Base-by-base conservation (phyloP, 2,888 invertebrate species). In the Pteria penguin region DNA sequence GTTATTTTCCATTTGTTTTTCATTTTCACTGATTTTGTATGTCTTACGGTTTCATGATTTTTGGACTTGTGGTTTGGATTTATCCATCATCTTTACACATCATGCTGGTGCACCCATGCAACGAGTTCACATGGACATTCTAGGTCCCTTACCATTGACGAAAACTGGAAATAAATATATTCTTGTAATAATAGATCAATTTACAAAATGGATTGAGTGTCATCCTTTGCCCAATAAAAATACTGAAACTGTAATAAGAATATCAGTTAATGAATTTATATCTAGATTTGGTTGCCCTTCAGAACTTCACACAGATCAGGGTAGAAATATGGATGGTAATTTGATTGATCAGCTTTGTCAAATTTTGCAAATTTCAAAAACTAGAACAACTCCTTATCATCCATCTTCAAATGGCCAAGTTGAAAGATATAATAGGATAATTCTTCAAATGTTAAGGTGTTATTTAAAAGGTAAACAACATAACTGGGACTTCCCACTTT, bases 131-230 rank as follows among this genome's bases (percentile, higher is more conserved):
- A 55, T 74, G 1, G 77, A 74, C 61, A 57, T 75, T 24, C 22
- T 78, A 2, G 72, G 75, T 18, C 72, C 75, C 14, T 36, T 71
- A n/a, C 67, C 72, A 14, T 55, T 61, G 11, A 75, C 67, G 1
- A 57, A 24, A 31, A 11, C 8, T 5, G 75, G 72, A 4, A 78
- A 78, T 24, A 73, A 72, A 33, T 75, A 78, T 27, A 68, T 72
- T 31, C 29, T 72, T 2, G 63, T 72, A 55, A 62, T 68, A 11
- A 66, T 75, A 24, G 78, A 78, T 63, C 72, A 78, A 36, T 75
- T 75, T 24, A 68, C 72, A 2, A 75, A 72, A 60, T 78, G 68
- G 72, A n/a, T 78, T 24, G 72, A 75, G 31, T 68, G 72, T 65
- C 33, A 33, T 61, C 62, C 78, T 32, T 1, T 68, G 14, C 57